phyloP scores from a whole-genome alignment of 2,113 vertebrate genomes.

The Microcebus tavaratra region DNA sequence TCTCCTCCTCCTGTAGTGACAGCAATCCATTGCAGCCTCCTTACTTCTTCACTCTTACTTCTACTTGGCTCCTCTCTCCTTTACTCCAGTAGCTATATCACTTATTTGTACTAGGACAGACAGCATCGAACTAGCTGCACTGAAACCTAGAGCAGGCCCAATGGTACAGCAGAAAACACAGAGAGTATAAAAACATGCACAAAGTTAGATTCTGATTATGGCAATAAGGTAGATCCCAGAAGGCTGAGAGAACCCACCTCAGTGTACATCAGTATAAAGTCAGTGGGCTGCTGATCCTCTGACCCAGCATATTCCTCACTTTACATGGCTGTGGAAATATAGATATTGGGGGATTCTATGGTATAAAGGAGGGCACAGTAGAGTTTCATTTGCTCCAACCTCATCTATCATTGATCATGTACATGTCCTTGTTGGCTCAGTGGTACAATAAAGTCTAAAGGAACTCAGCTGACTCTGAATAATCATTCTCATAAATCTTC shows the following conservation, averaged over 20 bases:
- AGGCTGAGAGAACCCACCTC: not conserved
- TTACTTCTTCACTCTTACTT: not conserved
- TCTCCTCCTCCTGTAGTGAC: not conserved
- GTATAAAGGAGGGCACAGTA: not conserved
- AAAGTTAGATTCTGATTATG: not conserved
- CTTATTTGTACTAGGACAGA: not conserved
- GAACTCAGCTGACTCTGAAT: not conserved
- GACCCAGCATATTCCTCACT: not conserved
- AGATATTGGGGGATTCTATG: not conserved
- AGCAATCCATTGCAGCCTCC: not conserved
- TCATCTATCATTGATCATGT: not conserved
- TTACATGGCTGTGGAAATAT: not conserved
- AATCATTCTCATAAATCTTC: not conserved
- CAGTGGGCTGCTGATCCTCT: not conserved
- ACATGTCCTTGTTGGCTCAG: not conserved
- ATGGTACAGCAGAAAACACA: not conserved
- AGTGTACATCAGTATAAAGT: not conserved
- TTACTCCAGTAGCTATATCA: not conserved
- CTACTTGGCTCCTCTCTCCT: not conserved
- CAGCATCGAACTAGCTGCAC: not conserved
- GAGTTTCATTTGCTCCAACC: not conserved
- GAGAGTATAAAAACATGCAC: not conserved
- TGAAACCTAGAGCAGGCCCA: not conserved
- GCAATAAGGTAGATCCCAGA: not conserved
- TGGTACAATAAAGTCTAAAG: not conserved